Conservation (phyloP, 2,113 vertebrate species). For the Phalacrocorax pelagicus region DNA sequence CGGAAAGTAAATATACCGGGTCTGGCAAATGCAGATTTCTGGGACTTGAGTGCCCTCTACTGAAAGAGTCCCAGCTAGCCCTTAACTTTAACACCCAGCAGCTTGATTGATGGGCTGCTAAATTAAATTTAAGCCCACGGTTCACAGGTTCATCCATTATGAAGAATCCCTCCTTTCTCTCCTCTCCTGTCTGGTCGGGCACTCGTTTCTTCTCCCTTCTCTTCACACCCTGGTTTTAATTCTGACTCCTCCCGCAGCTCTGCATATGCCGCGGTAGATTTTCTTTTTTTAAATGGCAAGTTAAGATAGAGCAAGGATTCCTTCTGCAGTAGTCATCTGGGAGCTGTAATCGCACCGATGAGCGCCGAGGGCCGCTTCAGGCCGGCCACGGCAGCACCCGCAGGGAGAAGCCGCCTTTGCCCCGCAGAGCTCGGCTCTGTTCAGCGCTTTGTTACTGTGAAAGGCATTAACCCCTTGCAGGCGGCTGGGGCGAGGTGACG, state of each 20-base stretch:
- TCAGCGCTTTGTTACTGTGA: fast-evolving
- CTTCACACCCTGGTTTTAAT: fast-evolving
- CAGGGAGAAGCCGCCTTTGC: neutral
- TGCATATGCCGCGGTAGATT: fast-evolving
- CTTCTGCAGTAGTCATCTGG: fast-evolving
- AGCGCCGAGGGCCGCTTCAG: fast-evolving
- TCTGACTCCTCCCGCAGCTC: neutral
- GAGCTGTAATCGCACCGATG: fast-evolving
- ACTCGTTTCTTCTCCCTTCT: neutral
- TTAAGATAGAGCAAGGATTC: fast-evolving
- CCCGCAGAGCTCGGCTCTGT: too few relatives aligned
- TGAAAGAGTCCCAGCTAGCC: constrained; percentile 76
- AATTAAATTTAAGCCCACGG: neutral
- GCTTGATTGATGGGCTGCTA: neutral
- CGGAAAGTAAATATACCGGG: constrained; percentile 48
- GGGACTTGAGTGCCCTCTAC: constrained; percentile 89
- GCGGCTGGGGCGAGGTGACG: fast-evolving
- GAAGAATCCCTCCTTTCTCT: neutral
- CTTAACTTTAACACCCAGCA: neutral
- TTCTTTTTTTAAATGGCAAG: neutral
- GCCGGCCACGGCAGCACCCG: fast-evolving
- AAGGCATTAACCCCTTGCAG: fast-evolving
- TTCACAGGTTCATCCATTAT: fast-evolving
- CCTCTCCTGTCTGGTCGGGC: fast-evolving
- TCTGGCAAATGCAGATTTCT: constrained; percentile 80